Percentiles rank a stretch among this genome's conserved stretches.
Conservation (phyloP, 2,113 vertebrate species). For the Menura novaehollandiae region DNA sequence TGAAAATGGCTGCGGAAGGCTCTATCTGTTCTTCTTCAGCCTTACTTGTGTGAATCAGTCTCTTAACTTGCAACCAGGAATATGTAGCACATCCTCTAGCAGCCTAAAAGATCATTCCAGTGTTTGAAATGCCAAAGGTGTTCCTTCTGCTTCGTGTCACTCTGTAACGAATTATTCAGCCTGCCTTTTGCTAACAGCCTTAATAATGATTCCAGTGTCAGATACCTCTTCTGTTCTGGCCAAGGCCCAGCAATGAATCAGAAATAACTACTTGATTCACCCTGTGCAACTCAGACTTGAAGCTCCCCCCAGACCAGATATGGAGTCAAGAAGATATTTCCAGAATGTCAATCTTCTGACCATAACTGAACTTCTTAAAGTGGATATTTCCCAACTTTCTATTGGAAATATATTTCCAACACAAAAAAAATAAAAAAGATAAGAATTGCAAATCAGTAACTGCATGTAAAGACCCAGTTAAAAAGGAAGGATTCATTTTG, state of each 20-base stretch:
- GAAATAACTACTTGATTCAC: not conserved
- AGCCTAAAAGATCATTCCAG: not conserved
- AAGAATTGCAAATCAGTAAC: rapidly evolving
- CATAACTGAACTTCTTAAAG: not conserved
- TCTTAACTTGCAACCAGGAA: not conserved
- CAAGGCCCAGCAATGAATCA: not conserved
- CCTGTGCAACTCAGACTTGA: not conserved
- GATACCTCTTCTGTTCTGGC: not conserved
- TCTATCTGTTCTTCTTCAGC: not conserved
- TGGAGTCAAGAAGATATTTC: not conserved
- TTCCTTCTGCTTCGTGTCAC: not conserved
- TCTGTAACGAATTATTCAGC: not conserved
- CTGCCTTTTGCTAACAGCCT: not conserved
- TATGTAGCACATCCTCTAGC: not conserved
- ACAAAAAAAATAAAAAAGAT: rapidly evolving
- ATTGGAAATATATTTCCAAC: not conserved
- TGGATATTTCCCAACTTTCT: not conserved
- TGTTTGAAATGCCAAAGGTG: not conserved
- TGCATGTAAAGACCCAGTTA: not conserved
- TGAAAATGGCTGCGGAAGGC: not conserved
- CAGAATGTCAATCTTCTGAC: not conserved
- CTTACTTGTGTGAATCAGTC: not conserved
- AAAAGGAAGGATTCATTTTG: not conserved
- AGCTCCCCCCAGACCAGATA: not conserved
- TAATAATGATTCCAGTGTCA: not conserved